Evolutionary conservation across 1,140 invertebrate genomes (phyloP), one percentile per base, ranked within the genome.

Genomic region (Pteromalus puparum): DNA sequence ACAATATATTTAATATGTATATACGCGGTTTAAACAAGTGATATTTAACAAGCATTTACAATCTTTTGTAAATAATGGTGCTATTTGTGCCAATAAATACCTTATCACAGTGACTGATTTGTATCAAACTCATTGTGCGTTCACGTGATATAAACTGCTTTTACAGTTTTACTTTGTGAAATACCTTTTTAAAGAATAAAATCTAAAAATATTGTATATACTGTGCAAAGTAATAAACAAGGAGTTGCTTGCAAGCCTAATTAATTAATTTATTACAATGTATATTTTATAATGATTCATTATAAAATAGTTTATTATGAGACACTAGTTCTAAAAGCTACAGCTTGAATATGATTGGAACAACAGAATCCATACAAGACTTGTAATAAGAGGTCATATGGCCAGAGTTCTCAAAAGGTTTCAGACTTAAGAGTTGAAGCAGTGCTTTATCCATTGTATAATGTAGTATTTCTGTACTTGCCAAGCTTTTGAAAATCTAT

Each of bases 331-430:
- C 24, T 70, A 26, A 30, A 82, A 30, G 4, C 15, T 68, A 42
- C 38, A 30, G 38, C 38, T 42, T 42, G 34, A 61, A 4, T 38
- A 28, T 46, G 26, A 72, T 72, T 61, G 28, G 53, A 83, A 65
- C 12, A 65, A 77, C 28, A 61, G 73, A 77, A 81, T 85, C 70
- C 74, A 68, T 77, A 81, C 26, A 76, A 85, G 13, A 10, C 13
- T 76, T 21, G 21, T 72, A 34, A 77, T 65, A 18, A 38, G 2
- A 61, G 15, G 28, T 67, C 75, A 65, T 28, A 12, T n/a, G 68
- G 10, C 26, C 80, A 75, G 75, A 68, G 42, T 70, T n/a, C 38
- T 67, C 2, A 30, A 82, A 86, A 73, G 76, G 85, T 42, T 86
- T 79, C 84, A 46, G 68, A 6, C 77, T 75, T 24, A 28, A 65